phyloP scores from a whole-genome alignment of 2,888 invertebrate genomes.

The Megalurothrips usitatus region DNA sequence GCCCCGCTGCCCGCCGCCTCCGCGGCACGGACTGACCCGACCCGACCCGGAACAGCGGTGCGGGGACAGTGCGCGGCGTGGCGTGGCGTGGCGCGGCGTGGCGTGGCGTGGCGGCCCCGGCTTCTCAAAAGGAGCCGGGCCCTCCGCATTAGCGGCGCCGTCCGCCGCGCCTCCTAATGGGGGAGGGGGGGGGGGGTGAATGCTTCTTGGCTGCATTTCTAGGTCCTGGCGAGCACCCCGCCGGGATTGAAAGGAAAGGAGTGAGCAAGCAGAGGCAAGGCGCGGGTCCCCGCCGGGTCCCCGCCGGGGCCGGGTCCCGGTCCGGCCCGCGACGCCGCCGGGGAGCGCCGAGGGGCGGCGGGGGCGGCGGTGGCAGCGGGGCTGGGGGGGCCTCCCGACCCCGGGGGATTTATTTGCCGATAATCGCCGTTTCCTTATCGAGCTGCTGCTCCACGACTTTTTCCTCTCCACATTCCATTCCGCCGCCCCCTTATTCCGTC shows the following conservation, averaged over 20 bases:
- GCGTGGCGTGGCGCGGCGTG: too few relatives aligned
- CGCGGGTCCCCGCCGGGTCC: too few relatives aligned
- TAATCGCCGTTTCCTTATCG: constrained; percentile 18
- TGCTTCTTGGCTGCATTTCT: constrained; percentile 1
- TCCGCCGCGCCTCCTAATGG: not conserved
- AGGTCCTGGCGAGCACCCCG: not conserved
- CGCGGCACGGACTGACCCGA: not conserved
- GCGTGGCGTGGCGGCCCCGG: too few relatives aligned
- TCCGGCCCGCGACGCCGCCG: not conserved
- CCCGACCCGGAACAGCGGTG: too few relatives aligned
- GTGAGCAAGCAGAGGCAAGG: too few relatives aligned
- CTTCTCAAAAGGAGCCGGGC: not conserved
- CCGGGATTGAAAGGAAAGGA: not conserved
- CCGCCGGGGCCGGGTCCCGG: too few relatives aligned
- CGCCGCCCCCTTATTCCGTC: not conserved
- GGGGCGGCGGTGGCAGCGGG: not conserved
- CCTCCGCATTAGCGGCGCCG: not conserved
- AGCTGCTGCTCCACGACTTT: not conserved
- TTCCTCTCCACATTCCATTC: not conserved
- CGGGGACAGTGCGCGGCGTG: not conserved
- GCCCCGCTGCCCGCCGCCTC: not conserved
- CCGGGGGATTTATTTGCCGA: constrained; percentile 20
- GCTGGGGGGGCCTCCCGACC: not conserved
- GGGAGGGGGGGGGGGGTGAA: not conserved
- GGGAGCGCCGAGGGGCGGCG: not conserved